Percentiles rank a stretch among this genome's conserved stretches.
Conservation (phyloP, 2,888 invertebrate genomes). For the Nomada fabriciana region DNA sequence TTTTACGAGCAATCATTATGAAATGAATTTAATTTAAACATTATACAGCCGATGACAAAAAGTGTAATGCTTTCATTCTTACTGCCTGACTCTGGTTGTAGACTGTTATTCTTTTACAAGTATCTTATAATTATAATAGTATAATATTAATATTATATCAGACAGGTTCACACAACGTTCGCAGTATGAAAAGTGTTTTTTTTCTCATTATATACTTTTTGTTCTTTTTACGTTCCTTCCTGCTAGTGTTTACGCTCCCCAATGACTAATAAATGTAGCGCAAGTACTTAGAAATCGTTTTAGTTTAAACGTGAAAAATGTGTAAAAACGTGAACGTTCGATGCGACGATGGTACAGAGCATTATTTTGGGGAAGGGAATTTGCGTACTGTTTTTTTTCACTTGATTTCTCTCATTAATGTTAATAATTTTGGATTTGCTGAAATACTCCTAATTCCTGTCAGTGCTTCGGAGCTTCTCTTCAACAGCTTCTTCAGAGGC, state of each 20-base stretch:
- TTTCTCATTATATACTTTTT: constrained; percentile 69
- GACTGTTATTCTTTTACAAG: constrained; percentile 82
- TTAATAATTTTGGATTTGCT: constrained; percentile 71
- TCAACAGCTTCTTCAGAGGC: constrained; percentile 97
- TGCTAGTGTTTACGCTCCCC: constrained; percentile 71
- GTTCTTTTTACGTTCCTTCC: constrained; percentile 69
- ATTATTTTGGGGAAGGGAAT: constrained; percentile 78
- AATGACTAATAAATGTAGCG: constrained; percentile 79
- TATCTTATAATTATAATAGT: constrained; percentile 82
- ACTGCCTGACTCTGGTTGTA: constrained; percentile 78
- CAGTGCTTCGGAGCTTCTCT: constrained; percentile 96
- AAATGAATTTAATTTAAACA: constrained; percentile 83
- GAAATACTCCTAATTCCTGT: constrained; percentile 90
- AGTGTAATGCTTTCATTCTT: constrained; percentile 79
- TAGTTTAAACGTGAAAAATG: constrained; percentile 81
- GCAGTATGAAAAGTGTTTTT: constrained; percentile 79
- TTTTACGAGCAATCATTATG: constrained; percentile 75
- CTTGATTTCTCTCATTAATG: constrained; percentile 71
- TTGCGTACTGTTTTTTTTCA: constrained; percentile 76
- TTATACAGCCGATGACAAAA: constrained; percentile 82
- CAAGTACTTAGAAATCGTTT: constrained; percentile 76
- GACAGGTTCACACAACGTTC: constrained; percentile 82
- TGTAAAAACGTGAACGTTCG: constrained; percentile 82
- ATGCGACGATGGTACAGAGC: constrained; percentile 76
- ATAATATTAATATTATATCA: constrained; percentile 83